These are phyloP conservation scores for Chrysemys picta DNA, from an alignment of 2,113 vertebrate species.

Conservation along the genomic window DNA sequence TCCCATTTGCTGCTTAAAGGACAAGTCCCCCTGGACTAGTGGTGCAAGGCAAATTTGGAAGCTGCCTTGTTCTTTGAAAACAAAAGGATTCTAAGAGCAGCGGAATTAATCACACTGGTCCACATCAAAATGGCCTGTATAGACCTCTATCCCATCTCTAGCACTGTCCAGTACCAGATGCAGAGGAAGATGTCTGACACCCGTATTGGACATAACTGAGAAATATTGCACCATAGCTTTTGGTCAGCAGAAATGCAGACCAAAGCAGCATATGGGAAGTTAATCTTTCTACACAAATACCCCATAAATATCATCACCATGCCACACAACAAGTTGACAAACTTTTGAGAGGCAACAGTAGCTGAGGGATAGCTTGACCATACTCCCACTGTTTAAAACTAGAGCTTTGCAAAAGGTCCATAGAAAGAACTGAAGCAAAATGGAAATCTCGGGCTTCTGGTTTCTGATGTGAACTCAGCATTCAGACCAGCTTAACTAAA, in stretches of 20 bases:
- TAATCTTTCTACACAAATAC: constrained; percentile 65
- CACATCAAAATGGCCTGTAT: constrained; percentile 18
- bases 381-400: constrained; percentile 52
- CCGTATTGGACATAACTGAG: constrained; percentile 33
- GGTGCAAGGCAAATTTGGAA: background rate
- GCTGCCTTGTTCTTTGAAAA: background rate
- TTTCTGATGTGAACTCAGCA: background rate
- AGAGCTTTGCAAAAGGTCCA: constrained; percentile 41
- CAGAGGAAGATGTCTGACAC: background rate
- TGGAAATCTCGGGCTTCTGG: background rate
- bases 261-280: constrained; percentile 19
- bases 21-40: background rate
- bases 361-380: constrained; percentile 65
- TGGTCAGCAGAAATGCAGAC: constrained; percentile 58
- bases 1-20: background rate
- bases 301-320: background rate
- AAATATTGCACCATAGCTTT: constrained; percentile 36
- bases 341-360: constrained; percentile 65
- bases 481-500: background rate
- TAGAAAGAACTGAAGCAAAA: constrained; percentile 25
- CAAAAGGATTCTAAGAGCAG: constrained; percentile 1
- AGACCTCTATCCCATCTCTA: constrained; percentile 14
- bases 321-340: constrained; percentile 30
- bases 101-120: constrained; percentile 30
- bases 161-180: background rate